These are phyloP conservation scores for Epicampocera succincta DNA, from an alignment of 2,888 invertebrate species.

Conservation along the genomic window DNA sequence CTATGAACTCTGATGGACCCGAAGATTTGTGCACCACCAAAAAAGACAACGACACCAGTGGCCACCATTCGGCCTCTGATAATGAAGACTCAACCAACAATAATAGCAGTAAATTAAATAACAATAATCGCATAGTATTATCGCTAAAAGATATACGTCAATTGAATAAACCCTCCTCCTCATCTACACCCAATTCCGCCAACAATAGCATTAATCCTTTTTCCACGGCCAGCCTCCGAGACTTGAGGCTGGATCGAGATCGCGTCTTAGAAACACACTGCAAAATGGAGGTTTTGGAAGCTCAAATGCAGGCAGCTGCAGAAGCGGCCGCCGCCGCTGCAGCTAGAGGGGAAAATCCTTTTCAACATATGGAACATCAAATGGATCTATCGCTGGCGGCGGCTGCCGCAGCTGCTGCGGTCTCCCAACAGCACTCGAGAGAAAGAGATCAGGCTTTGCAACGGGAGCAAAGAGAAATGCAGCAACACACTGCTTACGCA, in stretches of 20 bases:
- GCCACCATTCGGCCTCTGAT: slow-evolving; percentile 71
- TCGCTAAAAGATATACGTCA: slow-evolving; percentile 81
- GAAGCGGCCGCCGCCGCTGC: slow-evolving; percentile 77
- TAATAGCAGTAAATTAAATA: slow-evolving; percentile 78
- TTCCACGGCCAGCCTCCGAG: slow-evolving; percentile 76
- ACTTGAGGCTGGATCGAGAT: slow-evolving; percentile 73
- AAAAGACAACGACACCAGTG: slow-evolving; percentile 74
- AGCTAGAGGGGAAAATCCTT: slow-evolving; percentile 77
- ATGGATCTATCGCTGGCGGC: slow-evolving; percentile 81
- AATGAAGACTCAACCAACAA: slow-evolving; percentile 75
- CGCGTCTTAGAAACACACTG: slow-evolving; percentile 75
- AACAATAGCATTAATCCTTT: slow-evolving; percentile 73
- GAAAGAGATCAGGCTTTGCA: slow-evolving; percentile 74
- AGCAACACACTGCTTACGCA: slow-evolving; percentile 79
- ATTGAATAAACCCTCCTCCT: slow-evolving; percentile 79
- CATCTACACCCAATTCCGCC: slow-evolving; percentile 72
- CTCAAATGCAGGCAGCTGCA: slow-evolving; percentile 80
- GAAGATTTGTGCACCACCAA: slow-evolving; percentile 81
- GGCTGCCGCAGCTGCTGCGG: slow-evolving; percentile 81
- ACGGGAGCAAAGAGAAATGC: slow-evolving; percentile 76
- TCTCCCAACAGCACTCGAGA: slow-evolving; percentile 77
- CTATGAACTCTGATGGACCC: slow-evolving; percentile 78
- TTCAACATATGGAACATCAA: slow-evolving; percentile 81
- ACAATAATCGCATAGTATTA: slow-evolving; percentile 80
- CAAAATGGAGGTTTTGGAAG: slow-evolving; percentile 79